Conservation (phyloP, 2,113 vertebrate genomes). For the Oxyruncus cristatus region DNA sequence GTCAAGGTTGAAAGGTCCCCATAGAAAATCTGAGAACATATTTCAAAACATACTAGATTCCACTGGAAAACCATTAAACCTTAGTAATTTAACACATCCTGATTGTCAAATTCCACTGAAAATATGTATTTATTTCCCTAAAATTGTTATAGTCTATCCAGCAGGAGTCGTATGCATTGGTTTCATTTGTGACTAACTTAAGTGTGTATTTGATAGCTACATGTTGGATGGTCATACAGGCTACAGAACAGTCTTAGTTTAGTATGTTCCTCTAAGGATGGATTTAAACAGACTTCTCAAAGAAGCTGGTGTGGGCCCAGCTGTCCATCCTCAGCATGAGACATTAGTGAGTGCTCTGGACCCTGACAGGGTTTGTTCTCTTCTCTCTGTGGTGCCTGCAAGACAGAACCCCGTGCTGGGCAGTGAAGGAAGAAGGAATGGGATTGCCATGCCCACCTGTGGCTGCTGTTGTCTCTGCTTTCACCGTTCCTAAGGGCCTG, state of each 20-base stretch:
- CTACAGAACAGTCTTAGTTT: background rate
- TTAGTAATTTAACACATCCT: background rate
- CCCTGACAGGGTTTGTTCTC: background rate
- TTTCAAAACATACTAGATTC: background rate
- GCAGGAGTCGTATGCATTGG: background rate
- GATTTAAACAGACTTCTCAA: background rate
- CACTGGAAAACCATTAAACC: background rate
- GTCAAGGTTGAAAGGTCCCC: slow-evolving; percentile 23
- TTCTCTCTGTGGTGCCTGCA: background rate
- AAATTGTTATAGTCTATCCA: background rate
- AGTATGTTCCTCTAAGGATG: background rate
- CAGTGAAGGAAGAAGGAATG: background rate
- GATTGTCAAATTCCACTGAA: background rate
- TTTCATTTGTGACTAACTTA: background rate
- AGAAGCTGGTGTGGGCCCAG: background rate
- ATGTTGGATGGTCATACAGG: background rate
- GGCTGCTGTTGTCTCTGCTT: background rate
- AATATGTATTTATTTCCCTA: background rate
- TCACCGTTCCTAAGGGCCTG: rapidly evolving
- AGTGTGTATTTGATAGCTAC: background rate
- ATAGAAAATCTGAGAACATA: background rate
- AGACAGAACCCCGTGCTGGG: background rate
- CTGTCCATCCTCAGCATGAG: background rate
- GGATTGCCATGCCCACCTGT: background rate
- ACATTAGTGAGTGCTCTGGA: background rate